phyloP scores from a whole-genome alignment of 2,888 invertebrate genomes.

The Embidobia sp. region DNA sequence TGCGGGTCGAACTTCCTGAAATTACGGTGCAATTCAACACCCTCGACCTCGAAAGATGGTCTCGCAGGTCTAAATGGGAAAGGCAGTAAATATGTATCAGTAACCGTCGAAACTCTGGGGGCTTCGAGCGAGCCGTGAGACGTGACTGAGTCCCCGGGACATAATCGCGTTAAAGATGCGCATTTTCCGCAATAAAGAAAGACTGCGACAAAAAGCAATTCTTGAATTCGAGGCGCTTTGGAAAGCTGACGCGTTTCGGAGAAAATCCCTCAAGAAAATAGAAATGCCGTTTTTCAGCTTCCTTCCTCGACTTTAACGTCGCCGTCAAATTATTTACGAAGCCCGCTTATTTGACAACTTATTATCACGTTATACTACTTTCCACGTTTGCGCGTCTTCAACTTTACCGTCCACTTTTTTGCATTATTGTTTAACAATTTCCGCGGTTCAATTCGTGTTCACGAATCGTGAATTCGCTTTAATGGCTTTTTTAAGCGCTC shows the following conservation, averaged over 20 bases:
- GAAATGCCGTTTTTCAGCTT: slow-evolving; percentile 51
- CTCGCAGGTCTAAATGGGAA: slow-evolving; percentile 54
- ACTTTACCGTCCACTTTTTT: slow-evolving; percentile 1
- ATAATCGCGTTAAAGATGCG: slow-evolving; percentile 62
- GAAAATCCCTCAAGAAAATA: slow-evolving; percentile 44
- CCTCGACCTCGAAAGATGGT: slow-evolving; percentile 67
- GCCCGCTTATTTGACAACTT: slow-evolving; percentile 52
- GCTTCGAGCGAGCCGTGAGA: slow-evolving; percentile 43
- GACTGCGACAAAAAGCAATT: slow-evolving; percentile 50
- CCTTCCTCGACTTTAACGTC: slow-evolving; percentile 44
- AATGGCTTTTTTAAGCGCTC: slow-evolving; percentile 13
- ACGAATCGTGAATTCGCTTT: slow-evolving; percentile 17
- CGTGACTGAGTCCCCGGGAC: slow-evolving; percentile 54
- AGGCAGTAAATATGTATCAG: slow-evolving; percentile 65
- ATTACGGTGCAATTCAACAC: slow-evolving; percentile 68
- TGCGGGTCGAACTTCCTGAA: slow-evolving; percentile 67
- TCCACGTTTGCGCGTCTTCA: slow-evolving; percentile 18
- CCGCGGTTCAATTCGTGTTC: slow-evolving; percentile 27
- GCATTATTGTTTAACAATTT: slow-evolving; percentile 38
- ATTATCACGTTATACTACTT: slow-evolving; percentile 31
- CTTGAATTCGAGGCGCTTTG: slow-evolving; percentile 54
- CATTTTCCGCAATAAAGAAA: slow-evolving; percentile 56
- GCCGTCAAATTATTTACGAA: slow-evolving; percentile 44
- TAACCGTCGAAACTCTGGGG: slow-evolving; percentile 59
- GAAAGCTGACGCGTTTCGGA: slow-evolving; percentile 50